Evolutionary conservation across 2,113 vertebrate genomes (phyloP).

Genomic region (Ciconia stormi): DNA sequence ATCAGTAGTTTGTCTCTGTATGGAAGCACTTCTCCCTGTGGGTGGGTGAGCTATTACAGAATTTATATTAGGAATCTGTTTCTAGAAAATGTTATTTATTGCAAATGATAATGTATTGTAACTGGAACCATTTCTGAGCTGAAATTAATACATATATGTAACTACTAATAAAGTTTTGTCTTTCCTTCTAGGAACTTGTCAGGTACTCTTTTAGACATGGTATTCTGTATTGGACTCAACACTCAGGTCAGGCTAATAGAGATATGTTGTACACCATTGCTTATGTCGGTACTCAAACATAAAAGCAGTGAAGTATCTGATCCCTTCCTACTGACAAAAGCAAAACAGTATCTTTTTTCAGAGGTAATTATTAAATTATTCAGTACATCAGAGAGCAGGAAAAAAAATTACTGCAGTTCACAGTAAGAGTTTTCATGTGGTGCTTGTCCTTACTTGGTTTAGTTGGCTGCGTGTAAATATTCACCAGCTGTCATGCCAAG

Average conservation of each 20-base stretch:
- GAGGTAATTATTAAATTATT: not conserved
- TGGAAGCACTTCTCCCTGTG: not conserved
- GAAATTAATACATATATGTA: conserved; percentile 20
- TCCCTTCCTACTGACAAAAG: not conserved
- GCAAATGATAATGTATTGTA: not conserved
- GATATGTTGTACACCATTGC: not conserved
- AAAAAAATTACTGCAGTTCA: not conserved
- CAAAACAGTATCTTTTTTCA: not conserved
- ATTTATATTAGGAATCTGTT: conserved; percentile 2
- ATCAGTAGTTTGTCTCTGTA: not conserved
- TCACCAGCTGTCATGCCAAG: not conserved
- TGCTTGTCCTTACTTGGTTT: not conserved
- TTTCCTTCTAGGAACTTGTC: conserved; percentile 37
- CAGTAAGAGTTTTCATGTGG: not conserved
- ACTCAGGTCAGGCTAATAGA: not conserved
- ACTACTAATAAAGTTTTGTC: conserved; percentile 45
- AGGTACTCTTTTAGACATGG: not conserved
- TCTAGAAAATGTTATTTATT: conserved; percentile 34
- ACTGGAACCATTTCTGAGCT: conserved; percentile 28
- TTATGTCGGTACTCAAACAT: not conserved
- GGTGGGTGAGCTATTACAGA: not conserved
- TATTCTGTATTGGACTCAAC: not conserved
- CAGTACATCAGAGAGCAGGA: not conserved
- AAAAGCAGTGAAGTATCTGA: not conserved
- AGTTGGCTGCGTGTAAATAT: not conserved